Base-by-base conservation (phyloP, 2,113 vertebrate species). In the Coptodon bakossiorum region DNA sequence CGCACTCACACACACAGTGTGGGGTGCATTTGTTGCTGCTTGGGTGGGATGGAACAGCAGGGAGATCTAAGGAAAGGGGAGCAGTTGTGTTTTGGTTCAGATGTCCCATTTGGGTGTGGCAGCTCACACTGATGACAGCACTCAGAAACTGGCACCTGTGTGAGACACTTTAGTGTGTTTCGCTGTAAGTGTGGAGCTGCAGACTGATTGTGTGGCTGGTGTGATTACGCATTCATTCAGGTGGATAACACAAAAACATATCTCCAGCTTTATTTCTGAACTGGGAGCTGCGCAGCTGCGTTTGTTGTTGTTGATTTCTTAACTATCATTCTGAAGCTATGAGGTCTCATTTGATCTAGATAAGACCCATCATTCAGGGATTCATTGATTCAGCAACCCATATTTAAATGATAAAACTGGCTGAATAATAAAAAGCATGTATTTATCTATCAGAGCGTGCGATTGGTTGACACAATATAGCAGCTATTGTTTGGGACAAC, bases 31-130 rank as follows among this genome's bases (percentile, higher is more conserved):
- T 95, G 94, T 88, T 88, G 87, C 94, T 84, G 89, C 91, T 57
- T 96, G 96, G 94, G 95, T 96, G 96, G 93, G 94, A 95, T 92
- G 24, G 89, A 91, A 88, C 94, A 95, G 90, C 89, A 94, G 93
- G 92, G 88, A 95, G 91, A 94, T 94, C 91, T 95, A 63, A 94
- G 88, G 80, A 45, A 86, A 87, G 79, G 88, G 43, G 56, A 93
- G 88, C 93, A 91, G 85, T 95, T 94, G 94, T 92, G 90, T 94
- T 95, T 94, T 93, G 94, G 89, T 90, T 94, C 89, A 81, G 87
- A 88, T 78, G 90, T 57, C 85, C 86, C 88, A 86, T 95, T 91
- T 90, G 94, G 92, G 93, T 85, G 89, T 88, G 86, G 90, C 91
- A 80, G 87, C 88, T 93, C 87, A 85, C 84, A 68, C 86, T 79